Percentiles rank a stretch among this genome's conserved stretches.
These are phyloP conservation scores for Drosophila paramelanica DNA, from an alignment of 2,888 invertebrate genomes.

Conservation along the genomic window DNA sequence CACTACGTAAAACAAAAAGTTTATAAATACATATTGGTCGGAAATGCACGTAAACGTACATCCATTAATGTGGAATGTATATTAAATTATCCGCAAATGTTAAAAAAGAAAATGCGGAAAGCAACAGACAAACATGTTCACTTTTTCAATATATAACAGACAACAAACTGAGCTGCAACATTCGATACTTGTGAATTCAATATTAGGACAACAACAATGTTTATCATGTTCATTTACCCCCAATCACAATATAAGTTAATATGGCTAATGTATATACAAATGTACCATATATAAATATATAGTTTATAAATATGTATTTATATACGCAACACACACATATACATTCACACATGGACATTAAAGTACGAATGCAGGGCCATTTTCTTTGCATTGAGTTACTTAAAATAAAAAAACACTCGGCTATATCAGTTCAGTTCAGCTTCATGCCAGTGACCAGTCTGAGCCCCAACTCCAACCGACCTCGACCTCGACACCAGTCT, in stretches of 20 bases:
- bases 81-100: slow-evolving; percentile 67
- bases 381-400: slow-evolving; percentile 55
- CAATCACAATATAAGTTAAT: slow-evolving; percentile 49
- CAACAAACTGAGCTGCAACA: slow-evolving; percentile 19
- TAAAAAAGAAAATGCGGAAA: slow-evolving; percentile 51
- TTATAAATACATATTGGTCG: slow-evolving; percentile 53
- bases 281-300: slow-evolving; percentile 8
- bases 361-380: slow-evolving; percentile 47
- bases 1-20: slow-evolving; percentile 20
- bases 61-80: slow-evolving; percentile 72
- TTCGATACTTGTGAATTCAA: slow-evolving; percentile 75
- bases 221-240: slow-evolving; percentile 60
- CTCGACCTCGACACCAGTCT: slow-evolving; percentile 71
- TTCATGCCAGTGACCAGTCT: slow-evolving; percentile 50
- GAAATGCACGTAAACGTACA: slow-evolving; percentile 49
- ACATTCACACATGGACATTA: slow-evolving; percentile 26
- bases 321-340: slow-evolving; percentile 5
- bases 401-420: slow-evolving; percentile 39
- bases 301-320: slow-evolving; percentile 2
- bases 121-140: slow-evolving; percentile 58
- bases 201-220: slow-evolving; percentile 81
- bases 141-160: not conserved
- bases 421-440: slow-evolving; percentile 16
- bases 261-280: slow-evolving; percentile 7
- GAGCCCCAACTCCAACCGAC: slow-evolving; percentile 35